Conservation (phyloP, 2,113 vertebrate genomes). For the Dendrocopos noguchii region DNA sequence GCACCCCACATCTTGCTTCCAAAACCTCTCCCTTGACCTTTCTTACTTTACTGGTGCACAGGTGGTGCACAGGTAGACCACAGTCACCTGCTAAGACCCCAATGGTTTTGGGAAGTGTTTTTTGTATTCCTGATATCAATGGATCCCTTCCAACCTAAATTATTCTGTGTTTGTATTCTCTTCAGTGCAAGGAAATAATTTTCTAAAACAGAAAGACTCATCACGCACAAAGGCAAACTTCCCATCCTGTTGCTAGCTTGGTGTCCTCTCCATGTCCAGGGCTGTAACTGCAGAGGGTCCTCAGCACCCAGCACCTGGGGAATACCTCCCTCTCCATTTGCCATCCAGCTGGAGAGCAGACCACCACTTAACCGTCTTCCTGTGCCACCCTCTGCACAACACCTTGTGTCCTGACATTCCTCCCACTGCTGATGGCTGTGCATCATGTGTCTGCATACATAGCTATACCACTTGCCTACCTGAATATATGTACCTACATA, state of each 20-base stretch:
- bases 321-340: neutral
- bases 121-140: neutral
- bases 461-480: accelerated
- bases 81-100: neutral
- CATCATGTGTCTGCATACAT: accelerated
- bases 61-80: accelerated
- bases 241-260: accelerated
- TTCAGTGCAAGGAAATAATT: neutral
- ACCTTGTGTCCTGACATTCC: accelerated
- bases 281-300: neutral
- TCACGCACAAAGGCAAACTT: too few relatives aligned
- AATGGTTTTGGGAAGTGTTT: neutral
- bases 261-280: neutral
- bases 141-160: neutral
- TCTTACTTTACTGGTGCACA: neutral
- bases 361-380: neutral
- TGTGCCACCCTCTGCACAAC: neutral
- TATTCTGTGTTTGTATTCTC: neutral
- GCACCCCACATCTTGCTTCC: neutral
- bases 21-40: neutral
- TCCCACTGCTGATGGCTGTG: accelerated
- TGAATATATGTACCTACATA: too few relatives aligned
- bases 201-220: neutral
- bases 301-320: neutral
- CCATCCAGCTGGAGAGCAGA: neutral